Evolutionary conservation across 2,113 vertebrate genomes (phyloP).

Genomic region (Scatophagus argus): DNA sequence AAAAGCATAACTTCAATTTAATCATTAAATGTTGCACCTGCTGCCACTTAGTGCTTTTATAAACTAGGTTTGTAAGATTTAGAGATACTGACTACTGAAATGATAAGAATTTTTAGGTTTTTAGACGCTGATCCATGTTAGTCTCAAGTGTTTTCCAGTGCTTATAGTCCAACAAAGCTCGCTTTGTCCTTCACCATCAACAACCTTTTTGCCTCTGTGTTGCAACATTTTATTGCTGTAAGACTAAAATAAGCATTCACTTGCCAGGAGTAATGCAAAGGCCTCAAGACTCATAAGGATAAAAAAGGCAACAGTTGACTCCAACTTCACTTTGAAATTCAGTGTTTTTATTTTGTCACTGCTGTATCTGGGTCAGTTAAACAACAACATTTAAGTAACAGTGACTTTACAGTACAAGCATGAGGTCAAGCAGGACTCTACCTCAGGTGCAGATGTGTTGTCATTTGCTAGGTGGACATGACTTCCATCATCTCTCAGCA

Average conservation of each 20-base stretch:
- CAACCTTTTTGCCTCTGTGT: neutral
- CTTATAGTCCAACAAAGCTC: slow-evolving; percentile 44
- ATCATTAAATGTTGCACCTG: slow-evolving; percentile 47
- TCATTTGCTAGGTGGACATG: too few species aligned
- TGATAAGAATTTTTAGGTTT: slow-evolving; percentile 30
- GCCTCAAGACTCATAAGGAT: too few species aligned
- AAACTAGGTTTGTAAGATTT: slow-evolving; percentile 51
- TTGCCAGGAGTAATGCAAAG: neutral
- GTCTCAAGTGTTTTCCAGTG: slow-evolving; percentile 18
- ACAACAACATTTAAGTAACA: too few species aligned
- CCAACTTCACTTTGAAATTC: too few species aligned
- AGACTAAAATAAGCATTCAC: slow-evolving; percentile 10
- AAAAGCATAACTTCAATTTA: slow-evolving; percentile 19
- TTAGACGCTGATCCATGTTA: slow-evolving; percentile 43
- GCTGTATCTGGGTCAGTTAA: too few species aligned
- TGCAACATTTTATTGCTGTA: slow-evolving; percentile 16
- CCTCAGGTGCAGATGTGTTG: too few species aligned
- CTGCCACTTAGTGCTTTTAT: slow-evolving; percentile 46
- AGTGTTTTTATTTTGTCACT: too few species aligned
- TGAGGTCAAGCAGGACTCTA: too few species aligned
- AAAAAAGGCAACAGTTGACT: too few species aligned
- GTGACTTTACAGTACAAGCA: too few species aligned
- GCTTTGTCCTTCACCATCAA: slow-evolving; percentile 41
- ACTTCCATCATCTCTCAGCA: too few species aligned
- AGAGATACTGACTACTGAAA: slow-evolving; percentile 28